Evolutionary conservation across 2,888 invertebrate species (phyloP), one percentile per base, ranked within the genome.

Genomic region (Caradrina kadenii): DNA sequence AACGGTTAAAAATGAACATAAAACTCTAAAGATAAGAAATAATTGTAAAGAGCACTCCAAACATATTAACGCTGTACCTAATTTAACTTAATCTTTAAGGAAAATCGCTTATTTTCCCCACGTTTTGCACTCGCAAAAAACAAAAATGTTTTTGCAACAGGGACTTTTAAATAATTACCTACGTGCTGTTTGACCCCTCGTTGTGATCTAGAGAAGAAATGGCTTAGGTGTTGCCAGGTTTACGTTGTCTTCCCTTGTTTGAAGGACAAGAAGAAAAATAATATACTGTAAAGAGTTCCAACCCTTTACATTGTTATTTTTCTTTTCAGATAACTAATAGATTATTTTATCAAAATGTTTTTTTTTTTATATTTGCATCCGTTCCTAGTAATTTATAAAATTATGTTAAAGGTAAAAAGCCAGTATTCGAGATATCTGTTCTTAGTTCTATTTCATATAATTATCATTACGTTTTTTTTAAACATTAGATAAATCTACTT

Each of bases 141-240:
- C 72, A 78, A 82, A 88, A 89, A 87, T 87, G 85, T 81, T 86
- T 89, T 86, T 81, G 82, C 73, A 79, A 83, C 73, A 83, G 87
- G 85, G 85, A 84, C 89, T 88, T 87, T 89, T 90, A 92, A 93
- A 94, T 93, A 94, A 94, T 95, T 94, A 94, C 90, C 91, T 93
- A 93, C 93, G 93, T 94, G 94, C 89, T 84, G 81, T 84, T 88
- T 91, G 93, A 93, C 94, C 94, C 91, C 90, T 90, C 90, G 86
- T 88, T 90, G 88, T 89, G 88, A 90, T 90, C 90, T 87, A 75
- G 82, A 81, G 82, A 88, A 88, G 87, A 84, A 89, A 85, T 60
- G 52, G 56, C 31, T 50, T 10, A 13, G 19, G 56, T 77, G 76
- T 84, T 84, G 67, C 84, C 69, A 77, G 63, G n/a, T 62, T 69